Evolutionary conservation across 1,140 invertebrate species (phyloP), one percentile per base, ranked within the genome.

Genomic region (Heliconius melpomene): DNA sequence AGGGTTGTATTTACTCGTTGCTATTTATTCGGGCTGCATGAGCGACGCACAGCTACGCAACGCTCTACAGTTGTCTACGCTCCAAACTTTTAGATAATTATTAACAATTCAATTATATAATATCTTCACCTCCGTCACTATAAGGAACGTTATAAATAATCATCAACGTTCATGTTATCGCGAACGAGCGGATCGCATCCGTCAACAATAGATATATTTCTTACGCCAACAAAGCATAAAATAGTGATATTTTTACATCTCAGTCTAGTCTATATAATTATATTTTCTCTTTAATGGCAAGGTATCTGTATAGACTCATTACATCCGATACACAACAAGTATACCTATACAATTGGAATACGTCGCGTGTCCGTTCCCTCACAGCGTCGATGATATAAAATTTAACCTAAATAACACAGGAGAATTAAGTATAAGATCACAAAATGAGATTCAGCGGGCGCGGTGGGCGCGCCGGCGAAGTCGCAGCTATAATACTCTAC

Each of bases 341-440:
- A 93, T 92, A 94, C 89, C 91, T 93, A 93, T 91, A 91, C 89
- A 88, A 90, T 89, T 90, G 85, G 83, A 89, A 92, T 90, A 91
- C 93, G 88, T 91, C 88, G 88, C 91, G 90, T 89, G 91, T 92
- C 88, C 90, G 82, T 88, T 91, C 87, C 90, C 88, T 93, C 92
- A 93, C 92, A 93, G 93, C 92, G 91, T 94, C 91, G 89, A 93
- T 94, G 93, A 94, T 94, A 94, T 94, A 94, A 94, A 94, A 93
- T 93, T 94, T 94, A 94, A 94, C 92, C 93, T 94, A 94, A 94
- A 94, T 93, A 94, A 94, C 93, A 94, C 93, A 94, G 93, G 92
- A 93, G 93, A 94, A 93, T 94, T 94, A 94, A 94, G 93, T 94
- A 93, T 94, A 94, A 94, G 93, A 94, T 94, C 93, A 94, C 93